Evolutionary conservation across 2,113 vertebrate genomes (phyloP).

Genomic region (Felis chaus): DNA sequence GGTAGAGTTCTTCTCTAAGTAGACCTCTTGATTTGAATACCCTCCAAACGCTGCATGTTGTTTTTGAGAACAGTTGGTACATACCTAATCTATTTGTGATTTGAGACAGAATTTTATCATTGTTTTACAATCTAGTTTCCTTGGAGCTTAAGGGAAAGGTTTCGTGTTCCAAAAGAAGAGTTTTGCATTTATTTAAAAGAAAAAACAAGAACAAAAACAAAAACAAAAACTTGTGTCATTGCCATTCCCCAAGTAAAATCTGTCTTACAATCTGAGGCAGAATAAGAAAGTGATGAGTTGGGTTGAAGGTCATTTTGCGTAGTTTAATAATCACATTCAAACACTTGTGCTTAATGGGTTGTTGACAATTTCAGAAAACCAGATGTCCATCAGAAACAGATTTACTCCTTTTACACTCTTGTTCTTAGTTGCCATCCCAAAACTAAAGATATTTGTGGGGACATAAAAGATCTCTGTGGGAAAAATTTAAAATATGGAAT

Average conservation of each 20-base stretch:
- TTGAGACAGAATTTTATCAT: conserved; percentile 55
- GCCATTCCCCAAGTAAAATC: neutral
- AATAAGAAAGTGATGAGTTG: neutral
- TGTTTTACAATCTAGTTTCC: conserved; percentile 71
- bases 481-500: neutral
- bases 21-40: conserved; percentile 63
- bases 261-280: conserved; percentile 37
- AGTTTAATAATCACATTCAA: neutral
- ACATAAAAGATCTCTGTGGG: neutral
- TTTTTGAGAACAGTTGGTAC: conserved; percentile 68
- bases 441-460: conserved; percentile 15
- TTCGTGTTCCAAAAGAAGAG: conserved; percentile 65
- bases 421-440: neutral
- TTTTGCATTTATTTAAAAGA: conserved; percentile 60
- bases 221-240: neutral
- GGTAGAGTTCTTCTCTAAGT: conserved; percentile 49
- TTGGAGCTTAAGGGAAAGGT: conserved; percentile 62
- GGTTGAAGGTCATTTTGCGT: neutral
- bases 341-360: neutral
- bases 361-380: conserved; percentile 32
- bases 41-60: conserved; percentile 32
- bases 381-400: neutral
- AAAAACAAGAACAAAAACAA: neutral
- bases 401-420: neutral
- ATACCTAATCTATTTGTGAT: conserved; percentile 70